Evolutionary conservation across 2,797 vertebrate genomes (phyloP).

Genomic region (Neosilurus mollespiculum): DNA sequence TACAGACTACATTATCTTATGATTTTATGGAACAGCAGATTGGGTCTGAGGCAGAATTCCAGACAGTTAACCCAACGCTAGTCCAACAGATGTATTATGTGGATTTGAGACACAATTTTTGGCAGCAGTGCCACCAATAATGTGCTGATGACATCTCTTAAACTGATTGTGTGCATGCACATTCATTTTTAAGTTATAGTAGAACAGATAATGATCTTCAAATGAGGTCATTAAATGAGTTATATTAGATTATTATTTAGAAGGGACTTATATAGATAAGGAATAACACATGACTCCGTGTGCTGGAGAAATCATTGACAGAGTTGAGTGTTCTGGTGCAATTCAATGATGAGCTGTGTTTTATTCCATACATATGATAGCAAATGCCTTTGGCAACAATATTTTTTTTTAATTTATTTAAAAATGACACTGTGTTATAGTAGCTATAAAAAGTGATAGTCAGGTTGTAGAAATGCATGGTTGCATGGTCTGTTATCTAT

Average conservation of each 20-base stretch:
- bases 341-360: not conserved
- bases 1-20: not conserved
- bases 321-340: no score
- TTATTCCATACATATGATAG: not conserved
- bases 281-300: not conserved
- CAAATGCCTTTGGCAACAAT: not conserved
- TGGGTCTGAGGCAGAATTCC: not conserved
- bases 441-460: not conserved
- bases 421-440: no score
- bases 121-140: not conserved
- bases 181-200: not conserved
- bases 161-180: not conserved
- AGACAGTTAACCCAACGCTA: not conserved
- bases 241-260: not conserved
- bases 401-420: not conserved
- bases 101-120: not conserved
- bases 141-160: not conserved
- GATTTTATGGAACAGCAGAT: not conserved
- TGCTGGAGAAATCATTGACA: not conserved
- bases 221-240: conserved; percentile 1
- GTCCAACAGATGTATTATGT: conserved; percentile 1
- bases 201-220: not conserved
- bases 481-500: not conserved
- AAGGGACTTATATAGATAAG: not conserved
- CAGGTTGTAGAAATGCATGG: not conserved